phyloP scores from a whole-genome alignment of 2,797 vertebrate species.

The Thamnophis elegans region DNA sequence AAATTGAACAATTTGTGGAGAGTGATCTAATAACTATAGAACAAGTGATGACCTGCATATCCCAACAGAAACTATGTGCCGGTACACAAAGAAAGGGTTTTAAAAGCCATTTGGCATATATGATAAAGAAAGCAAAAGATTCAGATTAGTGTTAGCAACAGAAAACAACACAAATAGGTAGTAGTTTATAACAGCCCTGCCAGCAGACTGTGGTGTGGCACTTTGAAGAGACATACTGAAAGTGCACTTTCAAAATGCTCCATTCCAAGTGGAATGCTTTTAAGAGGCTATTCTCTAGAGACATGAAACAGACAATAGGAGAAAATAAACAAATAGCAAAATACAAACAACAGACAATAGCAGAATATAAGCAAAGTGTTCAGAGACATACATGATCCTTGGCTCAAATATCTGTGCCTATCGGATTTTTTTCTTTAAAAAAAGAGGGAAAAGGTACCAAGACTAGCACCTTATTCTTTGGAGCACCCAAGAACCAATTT shows the following conservation, averaged over 20 bases:
- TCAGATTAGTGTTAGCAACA: slow-evolving; percentile 53
- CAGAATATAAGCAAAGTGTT: slow-evolving; percentile 49
- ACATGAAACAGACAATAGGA: slow-evolving; percentile 62
- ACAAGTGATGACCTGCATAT: neutral
- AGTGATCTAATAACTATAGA: accelerated
- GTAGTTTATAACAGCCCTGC: slow-evolving; percentile 54
- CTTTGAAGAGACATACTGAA: slow-evolving; percentile 45
- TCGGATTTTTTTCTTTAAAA: neutral
- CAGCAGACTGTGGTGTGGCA: slow-evolving; percentile 48
- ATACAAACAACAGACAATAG: slow-evolving; percentile 56
- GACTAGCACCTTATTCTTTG: neutral
- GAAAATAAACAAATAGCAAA: slow-evolving; percentile 62
- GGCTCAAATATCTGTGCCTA: slow-evolving; percentile 41
- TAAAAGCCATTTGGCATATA: slow-evolving; percentile 54
- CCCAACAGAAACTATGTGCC: neutral
- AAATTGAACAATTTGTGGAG: neutral
- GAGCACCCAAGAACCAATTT: neutral
- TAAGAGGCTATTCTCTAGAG: slow-evolving; percentile 43
- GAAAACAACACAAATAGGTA: slow-evolving; percentile 52
- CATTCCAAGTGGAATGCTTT: slow-evolving; percentile 19
- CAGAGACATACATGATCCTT: slow-evolving; percentile 55
- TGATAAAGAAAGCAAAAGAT: slow-evolving; percentile 50
- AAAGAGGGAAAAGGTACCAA: neutral
- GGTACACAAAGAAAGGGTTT: slow-evolving; percentile 55
- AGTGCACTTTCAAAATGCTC: slow-evolving; percentile 6